A percentile compares a stretch with the other conserved stretches of the same genome.
Conservation (phyloP, 2,888 invertebrate genomes). For the Cryptus viduatorius region DNA sequence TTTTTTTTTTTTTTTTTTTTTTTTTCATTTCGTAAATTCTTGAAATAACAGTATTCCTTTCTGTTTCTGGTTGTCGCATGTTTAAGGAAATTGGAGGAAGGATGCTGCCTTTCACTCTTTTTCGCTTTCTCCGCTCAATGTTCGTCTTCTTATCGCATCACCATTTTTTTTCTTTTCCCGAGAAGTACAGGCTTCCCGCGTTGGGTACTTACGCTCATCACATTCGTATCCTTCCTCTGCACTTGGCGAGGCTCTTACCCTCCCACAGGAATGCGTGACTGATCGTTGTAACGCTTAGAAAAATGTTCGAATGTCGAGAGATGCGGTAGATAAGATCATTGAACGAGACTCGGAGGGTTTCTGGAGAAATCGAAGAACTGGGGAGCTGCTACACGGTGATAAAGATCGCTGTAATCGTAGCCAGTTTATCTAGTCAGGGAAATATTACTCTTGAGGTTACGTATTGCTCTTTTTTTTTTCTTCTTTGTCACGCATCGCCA, state of each 20-base stretch:
- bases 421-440: too few species aligned
- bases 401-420: too few species aligned
- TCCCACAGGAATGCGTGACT: constrained; percentile 35
- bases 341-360: background rate
- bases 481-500: too few species aligned
- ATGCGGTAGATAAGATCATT: background rate
- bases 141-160: background rate
- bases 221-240: background rate
- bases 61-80: background rate
- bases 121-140: background rate
- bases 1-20: background rate
- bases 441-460: too few species aligned
- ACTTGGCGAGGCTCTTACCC: background rate
- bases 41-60: background rate
- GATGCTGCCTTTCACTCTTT: background rate
- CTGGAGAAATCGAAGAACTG: background rate
- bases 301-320: constrained; percentile 28
- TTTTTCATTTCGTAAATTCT: background rate
- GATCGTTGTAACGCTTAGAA: constrained; percentile 33
- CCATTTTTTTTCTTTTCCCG: background rate
- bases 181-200: background rate
- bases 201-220: constrained; percentile 3
- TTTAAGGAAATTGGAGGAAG: background rate
- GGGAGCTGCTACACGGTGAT: background rate
- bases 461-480: too few species aligned